Evolutionary conservation across 2,888 invertebrate species (phyloP).

Genomic region (Archips xylosteana): DNA sequence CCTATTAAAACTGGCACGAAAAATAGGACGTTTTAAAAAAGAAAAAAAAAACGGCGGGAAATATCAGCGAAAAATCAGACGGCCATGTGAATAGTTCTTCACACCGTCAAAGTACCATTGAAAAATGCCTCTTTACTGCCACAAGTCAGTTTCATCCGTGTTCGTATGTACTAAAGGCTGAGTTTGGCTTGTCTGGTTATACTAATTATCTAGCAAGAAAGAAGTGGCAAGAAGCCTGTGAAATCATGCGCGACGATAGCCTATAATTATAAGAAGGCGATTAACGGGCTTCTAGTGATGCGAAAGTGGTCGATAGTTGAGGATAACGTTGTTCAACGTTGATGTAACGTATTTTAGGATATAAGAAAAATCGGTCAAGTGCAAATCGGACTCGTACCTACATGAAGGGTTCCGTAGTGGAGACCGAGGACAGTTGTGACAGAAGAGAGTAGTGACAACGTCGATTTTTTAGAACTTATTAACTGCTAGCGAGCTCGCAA

Average conservation of each 20-base stretch:
- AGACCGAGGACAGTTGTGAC: too few species aligned
- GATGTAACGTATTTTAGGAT: too few species aligned
- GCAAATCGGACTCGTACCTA: too few species aligned
- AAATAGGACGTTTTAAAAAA: not conserved
- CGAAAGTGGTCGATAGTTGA: constrained; percentile 47
- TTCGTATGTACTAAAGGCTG: constrained; percentile 37
- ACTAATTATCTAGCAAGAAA: constrained; percentile 62
- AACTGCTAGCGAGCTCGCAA: too few species aligned
- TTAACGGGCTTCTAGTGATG: constrained; percentile 53
- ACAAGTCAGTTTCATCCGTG: constrained; percentile 47
- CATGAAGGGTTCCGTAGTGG: too few species aligned
- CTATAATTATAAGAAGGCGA: constrained; percentile 69
- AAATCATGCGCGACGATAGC: constrained; percentile 70
- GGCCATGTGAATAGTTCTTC: constrained; percentile 64
- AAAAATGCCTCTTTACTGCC: constrained; percentile 48
- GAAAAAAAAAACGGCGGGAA: constrained; percentile 46
- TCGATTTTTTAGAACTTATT: too few species aligned
- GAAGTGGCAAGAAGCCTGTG: constrained; percentile 67
- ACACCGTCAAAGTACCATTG: constrained; percentile 61
- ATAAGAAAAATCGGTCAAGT: too few species aligned
- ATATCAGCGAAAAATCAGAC: constrained; percentile 48
- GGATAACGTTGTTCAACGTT: not conserved
- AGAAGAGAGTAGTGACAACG: too few species aligned
- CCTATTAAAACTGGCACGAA: constrained; percentile 7
- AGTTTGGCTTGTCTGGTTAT: constrained; percentile 39